A percentile compares a stretch with the other conserved stretches of the same genome.
Evolutionary conservation across 2,888 invertebrate genomes (phyloP).

Genomic region (Patella caerulea): DNA sequence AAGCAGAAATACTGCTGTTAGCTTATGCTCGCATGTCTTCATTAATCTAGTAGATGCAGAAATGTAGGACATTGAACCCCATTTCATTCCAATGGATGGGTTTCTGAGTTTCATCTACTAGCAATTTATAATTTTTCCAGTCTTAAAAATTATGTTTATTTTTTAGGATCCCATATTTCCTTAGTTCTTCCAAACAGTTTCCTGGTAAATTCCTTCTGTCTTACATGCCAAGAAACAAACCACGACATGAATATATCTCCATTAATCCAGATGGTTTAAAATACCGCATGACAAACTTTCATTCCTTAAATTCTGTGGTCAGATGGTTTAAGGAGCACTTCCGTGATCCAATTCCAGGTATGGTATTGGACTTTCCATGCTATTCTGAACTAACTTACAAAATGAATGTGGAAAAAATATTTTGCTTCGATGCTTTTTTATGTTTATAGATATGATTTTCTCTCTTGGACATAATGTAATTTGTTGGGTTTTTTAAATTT

Average conservation of each 20-base stretch:
- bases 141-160: neutral
- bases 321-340: conserved; percentile 99
- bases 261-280: conserved; percentile 93
- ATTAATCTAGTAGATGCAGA: no score
- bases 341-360: conserved; percentile 80
- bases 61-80: no score
- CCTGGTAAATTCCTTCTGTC: conserved; percentile 88
- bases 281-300: conserved; percentile 87
- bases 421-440: neutral
- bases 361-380: neutral
- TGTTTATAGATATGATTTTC: neutral
- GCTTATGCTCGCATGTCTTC: no score
- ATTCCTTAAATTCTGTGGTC: conserved; percentile 83
- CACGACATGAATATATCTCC: conserved; percentile 92
- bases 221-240: conserved; percentile 88
- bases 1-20: no score
- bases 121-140: no score
- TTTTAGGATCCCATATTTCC: conserved; percentile 69
- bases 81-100: no score
- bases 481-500: no score
- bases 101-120: no score
- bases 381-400: neutral
- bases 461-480: no score
- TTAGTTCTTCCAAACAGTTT: conserved; percentile 60
- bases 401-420: neutral